A percentile compares a stretch with the other conserved stretches of the same genome.
These are phyloP conservation scores for Penaeus japonicus DNA, from an alignment of 1,140 invertebrate genomes.

Conservation along the genomic window DNA sequence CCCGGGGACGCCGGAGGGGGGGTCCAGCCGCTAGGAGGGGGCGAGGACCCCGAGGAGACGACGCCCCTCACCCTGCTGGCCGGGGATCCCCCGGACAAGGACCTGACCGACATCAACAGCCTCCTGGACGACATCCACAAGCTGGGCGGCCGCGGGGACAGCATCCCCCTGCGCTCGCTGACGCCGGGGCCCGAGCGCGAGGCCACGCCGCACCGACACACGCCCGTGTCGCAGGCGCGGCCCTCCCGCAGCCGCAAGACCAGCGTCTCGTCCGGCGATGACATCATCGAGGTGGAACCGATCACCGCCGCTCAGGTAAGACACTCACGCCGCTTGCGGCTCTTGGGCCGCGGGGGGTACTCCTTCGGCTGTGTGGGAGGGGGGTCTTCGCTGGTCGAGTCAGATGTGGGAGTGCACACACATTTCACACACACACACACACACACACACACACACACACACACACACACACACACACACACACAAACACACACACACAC, in stretches of 20 bases:
- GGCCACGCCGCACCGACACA: conserved; percentile 16
- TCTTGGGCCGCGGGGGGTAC: too few relatives aligned
- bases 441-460: too few relatives aligned
- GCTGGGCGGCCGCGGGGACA: conserved; percentile 46
- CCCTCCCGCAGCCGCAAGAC: conserved; percentile 43
- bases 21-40: not conserved
- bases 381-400: too few relatives aligned
- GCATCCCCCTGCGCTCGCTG: conserved; percentile 44
- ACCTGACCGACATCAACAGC: conserved; percentile 54
- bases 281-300: conserved; percentile 49
- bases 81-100: conserved; percentile 45
- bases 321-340: not conserved
- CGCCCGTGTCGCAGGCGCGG: conserved; percentile 40
- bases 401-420: too few relatives aligned
- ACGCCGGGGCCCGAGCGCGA: conserved; percentile 29
- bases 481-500: too few relatives aligned
- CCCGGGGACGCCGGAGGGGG: not conserved
- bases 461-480: too few relatives aligned
- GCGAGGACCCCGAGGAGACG: conserved; percentile 48
- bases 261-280: conserved; percentile 39
- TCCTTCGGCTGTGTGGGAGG: too few relatives aligned
- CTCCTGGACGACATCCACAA: conserved; percentile 52
- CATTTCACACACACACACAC: too few relatives aligned
- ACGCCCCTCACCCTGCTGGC: conserved; percentile 47
- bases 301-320: conserved; percentile 48